phyloP scores from a whole-genome alignment of 2,888 invertebrate genomes.

The Rugalucina vietnamica region DNA sequence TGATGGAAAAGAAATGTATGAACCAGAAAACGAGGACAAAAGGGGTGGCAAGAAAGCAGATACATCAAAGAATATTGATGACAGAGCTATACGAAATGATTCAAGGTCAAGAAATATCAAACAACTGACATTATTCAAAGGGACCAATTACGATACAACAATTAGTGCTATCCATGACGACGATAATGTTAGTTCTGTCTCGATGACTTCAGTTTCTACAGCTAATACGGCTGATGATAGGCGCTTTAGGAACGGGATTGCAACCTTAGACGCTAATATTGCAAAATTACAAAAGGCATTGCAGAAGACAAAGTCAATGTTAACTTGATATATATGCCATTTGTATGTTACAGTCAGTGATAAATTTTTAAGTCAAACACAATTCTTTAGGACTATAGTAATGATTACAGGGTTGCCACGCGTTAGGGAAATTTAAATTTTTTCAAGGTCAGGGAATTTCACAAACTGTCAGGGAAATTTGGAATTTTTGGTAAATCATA shows the following conservation, averaged over 20 bases:
- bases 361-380: no score
- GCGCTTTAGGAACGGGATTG: constrained; percentile 77
- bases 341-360: no score
- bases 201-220: constrained; percentile 64
- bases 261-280: constrained; percentile 79
- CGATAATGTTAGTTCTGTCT: constrained; percentile 68
- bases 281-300: constrained; percentile 75
- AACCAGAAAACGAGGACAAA: neutral
- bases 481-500: no score
- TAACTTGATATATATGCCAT: constrained; percentile 66
- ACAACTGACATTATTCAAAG: constrained; percentile 46
- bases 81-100: constrained; percentile 39
- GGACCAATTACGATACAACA: constrained; percentile 66
- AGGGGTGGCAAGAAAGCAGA: neutral
- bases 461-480: no score
- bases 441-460: no score
- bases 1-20: constrained; percentile 6
- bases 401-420: no score
- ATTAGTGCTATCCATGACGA: constrained; percentile 75
- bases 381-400: no score
- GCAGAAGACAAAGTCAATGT: constrained; percentile 74
- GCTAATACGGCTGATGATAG: constrained; percentile 73
- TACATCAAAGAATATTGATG: constrained; percentile 56
- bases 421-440: no score
- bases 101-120: constrained; percentile 27